phyloP scores from a whole-genome alignment of 2,113 vertebrate genomes.

The Rhinichthys klamathensis region DNA sequence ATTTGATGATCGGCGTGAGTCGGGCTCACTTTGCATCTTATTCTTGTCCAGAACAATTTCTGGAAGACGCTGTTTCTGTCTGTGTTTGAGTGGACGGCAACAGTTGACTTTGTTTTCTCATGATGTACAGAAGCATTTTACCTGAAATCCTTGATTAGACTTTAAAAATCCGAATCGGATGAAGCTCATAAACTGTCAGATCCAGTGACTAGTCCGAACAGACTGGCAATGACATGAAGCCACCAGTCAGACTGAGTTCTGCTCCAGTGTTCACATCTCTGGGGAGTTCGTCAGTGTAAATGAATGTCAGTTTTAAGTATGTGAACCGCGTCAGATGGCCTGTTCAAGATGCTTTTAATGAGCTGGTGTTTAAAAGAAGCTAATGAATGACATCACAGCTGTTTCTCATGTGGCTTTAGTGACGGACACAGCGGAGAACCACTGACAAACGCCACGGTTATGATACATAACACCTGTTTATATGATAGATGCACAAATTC shows the following conservation, averaged over 20 bases:
- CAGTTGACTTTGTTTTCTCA: neutral
- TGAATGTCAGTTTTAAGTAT: neutral
- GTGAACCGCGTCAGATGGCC: neutral
- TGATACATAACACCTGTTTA: neutral
- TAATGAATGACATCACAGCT: slow-evolving; percentile 1
- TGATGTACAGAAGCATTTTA: neutral
- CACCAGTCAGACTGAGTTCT: neutral
- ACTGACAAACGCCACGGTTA: neutral
- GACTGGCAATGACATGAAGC: neutral
- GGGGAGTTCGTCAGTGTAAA: neutral
- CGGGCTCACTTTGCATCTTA: neutral
- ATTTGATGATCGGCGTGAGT: neutral
- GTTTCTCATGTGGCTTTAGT: neutral
- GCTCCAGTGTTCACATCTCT: neutral
- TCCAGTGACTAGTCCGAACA: neutral
- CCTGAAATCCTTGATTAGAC: neutral
- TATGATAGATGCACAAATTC: neutral
- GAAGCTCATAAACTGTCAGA: neutral
- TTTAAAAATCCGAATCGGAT: neutral
- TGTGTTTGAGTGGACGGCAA: neutral
- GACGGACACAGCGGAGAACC: neutral
- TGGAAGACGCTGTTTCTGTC: neutral
- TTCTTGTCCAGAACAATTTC: neutral
- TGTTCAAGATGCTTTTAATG: neutral
- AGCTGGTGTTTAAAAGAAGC: neutral